phyloP scores from a whole-genome alignment of 2,888 invertebrate genomes.

The Gastrophysa polygoni region DNA sequence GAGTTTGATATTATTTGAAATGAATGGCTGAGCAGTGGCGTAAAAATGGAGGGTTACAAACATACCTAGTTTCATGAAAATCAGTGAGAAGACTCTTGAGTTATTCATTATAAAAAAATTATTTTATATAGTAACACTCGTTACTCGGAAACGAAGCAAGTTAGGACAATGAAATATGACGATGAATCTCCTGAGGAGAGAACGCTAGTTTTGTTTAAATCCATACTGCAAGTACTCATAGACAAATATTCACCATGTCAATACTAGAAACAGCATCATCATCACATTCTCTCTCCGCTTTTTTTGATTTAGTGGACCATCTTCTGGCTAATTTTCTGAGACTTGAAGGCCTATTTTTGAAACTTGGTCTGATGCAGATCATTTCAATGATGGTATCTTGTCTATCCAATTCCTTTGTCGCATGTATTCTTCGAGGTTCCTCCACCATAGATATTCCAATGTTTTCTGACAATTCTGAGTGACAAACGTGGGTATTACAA shows the following conservation, averaged over 20 bases:
- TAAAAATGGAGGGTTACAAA: too few relatives aligned
- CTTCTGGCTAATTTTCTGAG: constrained; percentile 57
- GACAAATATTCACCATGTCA: constrained; percentile 7
- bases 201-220: too few relatives aligned
- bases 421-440: not conserved
- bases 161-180: too few relatives aligned
- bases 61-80: too few relatives aligned
- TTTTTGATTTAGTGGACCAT: constrained; percentile 33
- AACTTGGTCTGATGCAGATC: constrained; percentile 59
- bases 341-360: constrained; percentile 60
- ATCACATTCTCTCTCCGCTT: not conserved
- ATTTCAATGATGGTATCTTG: constrained; percentile 23
- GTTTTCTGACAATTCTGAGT: not conserved
- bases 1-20: too few relatives aligned
- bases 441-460: not conserved
- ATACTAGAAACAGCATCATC: not conserved
- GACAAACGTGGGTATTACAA: not conserved
- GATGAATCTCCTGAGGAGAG: too few relatives aligned
- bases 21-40: too few relatives aligned
- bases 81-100: too few relatives aligned
- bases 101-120: too few relatives aligned
- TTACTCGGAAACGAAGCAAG: too few relatives aligned
- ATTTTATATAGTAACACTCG: too few relatives aligned
- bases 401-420: constrained; percentile 10
- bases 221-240: too few relatives aligned